Conservation (phyloP, 1,140 invertebrate species). For the Polyergus mexicanus region DNA sequence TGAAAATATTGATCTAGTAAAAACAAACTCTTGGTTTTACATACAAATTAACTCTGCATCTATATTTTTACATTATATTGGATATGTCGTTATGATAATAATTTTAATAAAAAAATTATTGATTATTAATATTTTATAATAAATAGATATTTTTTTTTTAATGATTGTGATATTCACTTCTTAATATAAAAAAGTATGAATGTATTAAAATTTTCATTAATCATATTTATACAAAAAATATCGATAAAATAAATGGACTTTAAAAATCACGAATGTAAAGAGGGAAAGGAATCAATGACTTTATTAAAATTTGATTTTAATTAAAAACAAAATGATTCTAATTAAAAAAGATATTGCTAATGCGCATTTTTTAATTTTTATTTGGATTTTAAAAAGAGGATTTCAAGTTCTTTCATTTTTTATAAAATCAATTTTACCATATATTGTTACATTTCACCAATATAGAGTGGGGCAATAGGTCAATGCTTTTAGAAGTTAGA, state of each 20-base stretch:
- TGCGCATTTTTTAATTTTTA: background rate
- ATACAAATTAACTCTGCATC: background rate
- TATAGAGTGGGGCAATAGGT: constrained; percentile 22
- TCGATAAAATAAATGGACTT: background rate
- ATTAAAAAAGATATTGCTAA: background rate
- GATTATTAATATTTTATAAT: background rate
- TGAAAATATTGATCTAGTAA: background rate
- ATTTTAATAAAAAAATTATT: no score
- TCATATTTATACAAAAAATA: constrained; percentile 15
- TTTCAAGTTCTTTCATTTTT: background rate
- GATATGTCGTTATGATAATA: background rate
- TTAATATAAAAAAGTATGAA: background rate
- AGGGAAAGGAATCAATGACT: background rate
- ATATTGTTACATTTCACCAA: background rate
- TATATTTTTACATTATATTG: background rate
- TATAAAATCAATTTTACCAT: constrained; percentile 20
- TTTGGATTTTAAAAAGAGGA: background rate
- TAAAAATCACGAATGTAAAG: background rate
- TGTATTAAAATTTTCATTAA: background rate
- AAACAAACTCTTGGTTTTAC: constrained; percentile 3
- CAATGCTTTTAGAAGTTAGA: constrained; percentile 47
- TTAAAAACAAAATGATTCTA: no score
- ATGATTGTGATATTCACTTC: background rate
- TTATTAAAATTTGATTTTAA: background rate
- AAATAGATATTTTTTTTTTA: background rate